These are phyloP conservation scores for Aphrocallistes beatrix DNA, from an alignment of 37 sponge, comb jelly and placozoan genomes.

Conservation along the genomic window DNA sequence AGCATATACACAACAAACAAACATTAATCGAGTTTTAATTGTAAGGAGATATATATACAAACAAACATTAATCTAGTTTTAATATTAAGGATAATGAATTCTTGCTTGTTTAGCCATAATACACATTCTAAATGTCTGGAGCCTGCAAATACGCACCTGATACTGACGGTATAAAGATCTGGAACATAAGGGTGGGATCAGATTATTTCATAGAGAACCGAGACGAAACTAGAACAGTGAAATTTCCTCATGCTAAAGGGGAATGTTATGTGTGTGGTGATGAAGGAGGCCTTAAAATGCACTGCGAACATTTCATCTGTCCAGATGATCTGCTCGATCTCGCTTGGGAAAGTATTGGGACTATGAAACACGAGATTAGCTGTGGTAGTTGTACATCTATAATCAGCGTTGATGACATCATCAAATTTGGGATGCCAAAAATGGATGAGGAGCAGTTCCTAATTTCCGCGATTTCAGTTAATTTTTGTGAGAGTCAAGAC, in stretches of 20 bases:
- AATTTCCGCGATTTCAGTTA: background rate
- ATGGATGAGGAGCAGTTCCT: background rate
- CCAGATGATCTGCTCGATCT: background rate
- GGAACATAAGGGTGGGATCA: background rate
- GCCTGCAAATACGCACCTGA: too few species aligned
- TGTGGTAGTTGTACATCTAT: background rate
- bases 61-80: too few species aligned
- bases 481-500: constrained; percentile 13
- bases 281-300: background rate
- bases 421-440: constrained; percentile 2
- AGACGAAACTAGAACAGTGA: background rate
- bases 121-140: too few species aligned
- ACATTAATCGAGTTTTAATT: too few species aligned
- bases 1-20: too few species aligned
- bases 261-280: background rate
- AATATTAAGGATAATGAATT: too few species aligned
- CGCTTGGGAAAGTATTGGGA: background rate
- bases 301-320: background rate
- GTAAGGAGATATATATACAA: too few species aligned
- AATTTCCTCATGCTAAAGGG: background rate
- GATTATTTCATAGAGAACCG: background rate
- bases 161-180: too few species aligned
- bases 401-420: background rate
- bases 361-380: background rate
- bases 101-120: too few species aligned